phyloP scores from a whole-genome alignment of 2,797 vertebrate species.

The Falco columbarius region DNA sequence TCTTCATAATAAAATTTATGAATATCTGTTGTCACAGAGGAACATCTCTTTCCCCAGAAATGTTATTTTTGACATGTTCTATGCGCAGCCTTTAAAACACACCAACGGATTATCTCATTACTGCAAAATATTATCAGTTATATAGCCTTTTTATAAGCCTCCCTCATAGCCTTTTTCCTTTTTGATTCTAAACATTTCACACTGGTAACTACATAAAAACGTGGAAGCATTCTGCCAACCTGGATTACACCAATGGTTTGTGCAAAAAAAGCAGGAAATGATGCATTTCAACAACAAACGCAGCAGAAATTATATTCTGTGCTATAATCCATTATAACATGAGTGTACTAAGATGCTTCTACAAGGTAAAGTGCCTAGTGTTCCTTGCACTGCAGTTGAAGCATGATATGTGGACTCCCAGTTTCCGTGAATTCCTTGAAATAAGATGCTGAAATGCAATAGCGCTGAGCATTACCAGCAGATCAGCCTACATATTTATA shows the following conservation, averaged over 20 bases:
- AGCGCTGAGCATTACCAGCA: not conserved
- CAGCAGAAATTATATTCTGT: not conserved
- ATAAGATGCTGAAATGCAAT: not conserved
- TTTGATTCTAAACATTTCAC: not conserved
- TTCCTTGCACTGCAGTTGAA: not conserved
- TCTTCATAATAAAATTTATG: not conserved
- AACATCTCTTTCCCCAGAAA: not conserved
- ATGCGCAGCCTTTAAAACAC: not conserved
- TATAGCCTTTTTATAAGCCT: not conserved
- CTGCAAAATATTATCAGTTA: not conserved
- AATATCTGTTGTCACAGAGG: not conserved
- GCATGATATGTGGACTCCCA: not conserved
- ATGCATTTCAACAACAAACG: not conserved
- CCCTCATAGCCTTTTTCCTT: not conserved
- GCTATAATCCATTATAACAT: not conserved
- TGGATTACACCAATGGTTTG: not conserved
- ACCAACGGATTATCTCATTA: not conserved
- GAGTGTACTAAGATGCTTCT: not conserved
- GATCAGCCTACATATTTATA: not conserved
- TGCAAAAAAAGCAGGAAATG: not conserved
- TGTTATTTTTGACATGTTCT: not conserved
- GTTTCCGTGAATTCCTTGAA: not conserved
- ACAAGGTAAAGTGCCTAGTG: not conserved
- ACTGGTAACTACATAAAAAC: not conserved
- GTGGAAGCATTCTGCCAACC: not conserved